Base-by-base conservation (phyloP, 2,888 invertebrate species). In the Drosophila affinis region DNA sequence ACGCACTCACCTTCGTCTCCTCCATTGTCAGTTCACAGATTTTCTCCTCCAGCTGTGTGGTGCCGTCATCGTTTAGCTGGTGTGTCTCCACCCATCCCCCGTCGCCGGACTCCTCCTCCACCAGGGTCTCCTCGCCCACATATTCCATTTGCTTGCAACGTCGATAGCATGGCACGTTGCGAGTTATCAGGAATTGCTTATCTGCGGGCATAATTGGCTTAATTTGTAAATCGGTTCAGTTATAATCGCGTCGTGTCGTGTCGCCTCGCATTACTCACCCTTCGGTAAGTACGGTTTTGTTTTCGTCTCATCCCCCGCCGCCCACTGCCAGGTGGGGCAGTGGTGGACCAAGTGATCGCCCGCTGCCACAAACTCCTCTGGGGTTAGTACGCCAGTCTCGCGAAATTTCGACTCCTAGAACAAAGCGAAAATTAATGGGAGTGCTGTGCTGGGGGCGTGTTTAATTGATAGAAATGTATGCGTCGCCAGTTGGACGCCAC, bases 291-390 rank as follows among this genome's bases (percentile, higher is more conserved):
- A 99, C 0, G 96, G 93, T 89, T 98, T 97, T 29, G 95, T 93
- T 92, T 97, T 97, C n/a, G 95, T 93, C 79, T 97, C 97, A 91
- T 99, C 99, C 0, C 98, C 99, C 0, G 91, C 85, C 0, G 97
- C 96, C 99, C 99, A 99, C 90, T 98, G 97, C 99, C 99, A 99
- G 0, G 99, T 99, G 0, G 99, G 99, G 91, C 99, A 99, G 91
- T 99, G 99, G 92, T 99, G 99, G 0, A 99, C 99, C 62, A 99
- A 93, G 92, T 99, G 99, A 90, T 99, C 99, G 1, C 99, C 99
- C 21, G 99, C 99, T 4, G 97, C 98, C 4, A 99, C 97, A 94
- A 99, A 99, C 93, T 99, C 99, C 91, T 99, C 99, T 1, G 99
- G 99, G n/a, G 99, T 99, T 32, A 99, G 92, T 3, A 99, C 98